Evolutionary conservation across 37 sponge, comb jelly and placozoan genomes (phyloP), one percentile per base, ranked within the genome.

Genomic region (Halisarca cf. caerulea): DNA sequence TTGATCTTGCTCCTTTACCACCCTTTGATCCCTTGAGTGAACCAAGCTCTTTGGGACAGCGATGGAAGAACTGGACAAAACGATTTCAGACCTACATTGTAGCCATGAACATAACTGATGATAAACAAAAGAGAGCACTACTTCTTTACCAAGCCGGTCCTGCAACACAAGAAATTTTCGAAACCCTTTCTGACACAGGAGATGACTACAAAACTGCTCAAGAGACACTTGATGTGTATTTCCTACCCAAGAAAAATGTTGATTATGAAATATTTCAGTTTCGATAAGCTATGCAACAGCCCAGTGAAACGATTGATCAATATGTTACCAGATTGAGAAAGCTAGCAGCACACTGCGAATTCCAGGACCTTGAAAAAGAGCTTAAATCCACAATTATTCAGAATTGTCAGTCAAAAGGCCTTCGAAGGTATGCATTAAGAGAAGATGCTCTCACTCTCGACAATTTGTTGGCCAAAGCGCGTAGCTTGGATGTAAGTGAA

Each of bases 191-290:
- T 1, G 81, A 80, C 15, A 87, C 87, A 3, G 81, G 82, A 41
- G 55, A 34, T 24, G 86, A 85, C 74, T 87, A 87, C 32, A 34
- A 21, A 35, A 87, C 87, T 3, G 81, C 81, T 9, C 15, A 42
- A 11, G 15, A 0, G 17, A 85, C 55, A 45, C 78, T 74, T 0
- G 79, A 77, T 36, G 78, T 34, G 33, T 86, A 86, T 43, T 86
- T 86, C 71, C 4, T 43, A 4, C 85, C 86, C 0, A 86, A 60
- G 41, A 73, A 69, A 39, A 87, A 87, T 36, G 80, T 86, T 36
- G 80, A 78, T 32, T 79, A 79, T 79, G 80, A 86, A 40, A 86
- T 86, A 1, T 86, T 86, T 41, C 86, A 86, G 28, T 85, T 85
- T 40, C 61, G 79, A 54, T 79, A 85, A 40, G 86, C 80, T 0